A percentile compares a stretch with the other conserved stretches of the same genome.
phyloP scores from a whole-genome alignment of 2,113 vertebrate genomes.

The Maccullochella peelii region DNA sequence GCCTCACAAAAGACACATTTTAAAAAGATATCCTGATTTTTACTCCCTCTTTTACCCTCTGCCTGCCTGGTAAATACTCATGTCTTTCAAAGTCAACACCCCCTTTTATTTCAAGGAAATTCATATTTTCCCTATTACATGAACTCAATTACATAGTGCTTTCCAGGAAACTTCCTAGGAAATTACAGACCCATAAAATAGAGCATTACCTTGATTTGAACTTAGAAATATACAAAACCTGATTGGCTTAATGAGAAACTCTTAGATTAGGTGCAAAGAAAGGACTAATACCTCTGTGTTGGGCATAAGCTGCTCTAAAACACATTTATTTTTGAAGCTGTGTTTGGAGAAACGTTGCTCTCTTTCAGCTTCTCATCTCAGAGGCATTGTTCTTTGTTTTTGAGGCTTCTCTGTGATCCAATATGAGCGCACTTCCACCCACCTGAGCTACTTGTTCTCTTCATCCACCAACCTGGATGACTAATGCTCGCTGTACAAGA shows the following conservation, averaged over 20 bases:
- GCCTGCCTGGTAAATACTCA: not conserved
- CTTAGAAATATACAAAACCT: constrained; percentile 10
- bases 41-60: not conserved
- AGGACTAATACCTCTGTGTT: constrained; percentile 23
- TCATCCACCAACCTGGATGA: constrained; percentile 80
- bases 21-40: not conserved
- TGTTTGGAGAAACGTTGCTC: constrained; percentile 39
- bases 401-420: constrained; percentile 67
- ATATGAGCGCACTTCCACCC: constrained; percentile 76
- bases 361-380: constrained; percentile 60
- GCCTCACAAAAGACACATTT: not conserved
- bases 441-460: constrained; percentile 75
- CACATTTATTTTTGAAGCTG: constrained; percentile 42
- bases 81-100: not conserved
- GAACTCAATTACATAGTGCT: not conserved
- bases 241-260: constrained; percentile 21
- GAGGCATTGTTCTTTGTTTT: constrained; percentile 69
- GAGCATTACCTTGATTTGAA: not conserved
- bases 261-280: constrained; percentile 15
- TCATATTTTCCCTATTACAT: not conserved
- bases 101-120: not conserved
- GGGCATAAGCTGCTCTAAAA: constrained; percentile 36
- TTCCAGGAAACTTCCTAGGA: constrained; percentile 2
- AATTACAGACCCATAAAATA: not conserved
- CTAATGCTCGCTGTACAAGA: constrained; percentile 69